These are phyloP conservation scores for Macquaria australasica DNA, from an alignment of 2,113 vertebrate genomes.

Conservation along the genomic window DNA sequence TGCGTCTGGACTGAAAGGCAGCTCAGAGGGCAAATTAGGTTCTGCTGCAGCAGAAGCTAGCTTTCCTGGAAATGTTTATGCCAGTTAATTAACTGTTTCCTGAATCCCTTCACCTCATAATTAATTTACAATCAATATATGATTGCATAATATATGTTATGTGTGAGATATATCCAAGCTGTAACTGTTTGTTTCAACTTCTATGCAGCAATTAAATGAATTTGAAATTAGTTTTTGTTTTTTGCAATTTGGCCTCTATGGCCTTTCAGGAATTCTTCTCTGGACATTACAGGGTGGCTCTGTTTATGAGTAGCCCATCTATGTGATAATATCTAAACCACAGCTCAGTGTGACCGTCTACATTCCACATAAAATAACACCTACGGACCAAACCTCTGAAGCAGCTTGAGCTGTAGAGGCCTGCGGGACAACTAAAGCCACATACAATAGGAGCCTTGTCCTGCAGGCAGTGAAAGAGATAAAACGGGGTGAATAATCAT, in stretches of 20 bases:
- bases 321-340: constrained; percentile 53
- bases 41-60: not conserved
- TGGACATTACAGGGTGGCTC: constrained; percentile 25
- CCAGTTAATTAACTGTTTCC: not conserved
- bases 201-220: not conserved
- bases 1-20: constrained; percentile 42
- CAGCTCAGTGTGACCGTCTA: constrained; percentile 40
- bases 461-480: constrained; percentile 13
- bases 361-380: constrained; percentile 66
- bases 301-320: constrained; percentile 29
- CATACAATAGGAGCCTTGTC: constrained; percentile 60
- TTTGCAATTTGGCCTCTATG: not conserved
- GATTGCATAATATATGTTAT: not conserved
- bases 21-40: constrained; percentile 17
- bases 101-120: not conserved
- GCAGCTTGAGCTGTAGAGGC: not conserved
- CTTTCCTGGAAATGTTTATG: constrained; percentile 36
- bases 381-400: constrained; percentile 46
- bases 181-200: not conserved
- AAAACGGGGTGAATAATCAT: too few relatives aligned
- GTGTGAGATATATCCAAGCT: not conserved
- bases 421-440: constrained; percentile 4
- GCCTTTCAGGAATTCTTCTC: constrained; percentile 14
- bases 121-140: not conserved
- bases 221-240: not conserved